A percentile compares a stretch with the other conserved stretches of the same genome.
phyloP scores from a whole-genome alignment of 2,113 vertebrate genomes.

The Tauraco erythrolophus region DNA sequence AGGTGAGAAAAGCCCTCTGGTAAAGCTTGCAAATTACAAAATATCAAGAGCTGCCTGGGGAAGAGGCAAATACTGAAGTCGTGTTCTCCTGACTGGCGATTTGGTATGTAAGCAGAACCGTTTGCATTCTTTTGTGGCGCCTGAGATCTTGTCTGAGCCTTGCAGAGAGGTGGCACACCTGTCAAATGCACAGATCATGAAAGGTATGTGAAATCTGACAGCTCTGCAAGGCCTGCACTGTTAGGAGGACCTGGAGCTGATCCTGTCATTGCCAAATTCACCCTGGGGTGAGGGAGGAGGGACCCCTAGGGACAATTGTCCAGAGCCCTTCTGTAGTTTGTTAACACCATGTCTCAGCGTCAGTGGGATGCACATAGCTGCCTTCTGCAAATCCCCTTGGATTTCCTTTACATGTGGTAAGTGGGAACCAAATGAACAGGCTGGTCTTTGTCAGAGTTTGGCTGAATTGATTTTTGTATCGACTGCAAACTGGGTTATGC shows the following conservation, averaged over 20 bases:
- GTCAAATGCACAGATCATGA: background rate
- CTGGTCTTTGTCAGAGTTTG: background rate
- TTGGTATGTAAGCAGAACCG: conserved; percentile 46
- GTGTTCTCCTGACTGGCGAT: conserved; percentile 35
- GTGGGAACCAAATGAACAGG: background rate
- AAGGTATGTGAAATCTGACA: background rate
- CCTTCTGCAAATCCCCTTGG: background rate
- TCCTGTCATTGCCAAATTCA: background rate
- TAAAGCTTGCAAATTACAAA: conserved; percentile 50
- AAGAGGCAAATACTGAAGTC: background rate
- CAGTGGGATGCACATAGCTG: background rate
- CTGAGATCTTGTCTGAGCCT: background rate
- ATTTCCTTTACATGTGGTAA: background rate
- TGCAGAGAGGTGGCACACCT: background rate
- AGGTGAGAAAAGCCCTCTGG: conserved; percentile 60
- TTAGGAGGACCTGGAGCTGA: background rate
- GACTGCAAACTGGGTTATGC: background rate
- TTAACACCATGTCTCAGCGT: background rate
- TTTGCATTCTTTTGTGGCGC: conserved; percentile 21
- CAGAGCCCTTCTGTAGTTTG: background rate
- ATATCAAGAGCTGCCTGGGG: conserved; percentile 42
- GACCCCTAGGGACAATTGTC: background rate
- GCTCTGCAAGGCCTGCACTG: background rate
- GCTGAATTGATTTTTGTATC: background rate
- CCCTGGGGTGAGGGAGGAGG: background rate